Evolutionary conservation across 2,113 vertebrate species (phyloP), one percentile per base, ranked within the genome.

Genomic region (Eudyptes chrysolophus): DNA sequence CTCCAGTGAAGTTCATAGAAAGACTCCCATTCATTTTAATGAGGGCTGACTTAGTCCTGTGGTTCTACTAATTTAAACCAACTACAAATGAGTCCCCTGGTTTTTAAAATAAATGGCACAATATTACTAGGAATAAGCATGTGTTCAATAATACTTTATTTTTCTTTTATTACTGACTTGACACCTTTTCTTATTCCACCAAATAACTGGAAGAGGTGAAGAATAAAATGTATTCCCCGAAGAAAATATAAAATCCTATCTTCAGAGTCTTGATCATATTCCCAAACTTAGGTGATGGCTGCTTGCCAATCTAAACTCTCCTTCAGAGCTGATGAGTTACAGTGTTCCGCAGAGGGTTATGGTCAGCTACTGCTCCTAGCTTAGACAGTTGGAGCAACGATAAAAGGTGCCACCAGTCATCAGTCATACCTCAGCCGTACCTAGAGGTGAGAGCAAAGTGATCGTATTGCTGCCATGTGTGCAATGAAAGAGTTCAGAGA

Each of bases 51-150:
- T 86, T 51, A 77, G 62, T 90, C 62, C 9, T 88, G 15, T 74
- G 22, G 49, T 80, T 94, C 74, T 92, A 38, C 75, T 83, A 74
- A 94, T 95, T 92, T 90, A 88, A 94, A 74, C 20, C 55, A 90
- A 57, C 27, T 72, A n/a, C 46, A 92, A 92, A 90, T 44, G 22
- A 49, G 51, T 36, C 51, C 44, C 51, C 7, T 70, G 54, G 0
- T 80, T 90, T 96, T 96, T 78, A 38, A 93, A 95, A 88, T 87
- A 84, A 81, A 44, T 70, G 58, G 18, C n/a, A 65, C 20, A 54
- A 52, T 84, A 88, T 66, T 95, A 75, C 32, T 26, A 80, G 49
- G 34, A 88, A 55, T 86, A 80, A 80, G 26, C 15, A 66, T 3
- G 20, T 48, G 26, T 55, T 95, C n/a, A 58, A n/a, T n/a, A 66